phyloP scores from a whole-genome alignment of 1,140 invertebrate genomes.

The Scaptomyza montana region DNA sequence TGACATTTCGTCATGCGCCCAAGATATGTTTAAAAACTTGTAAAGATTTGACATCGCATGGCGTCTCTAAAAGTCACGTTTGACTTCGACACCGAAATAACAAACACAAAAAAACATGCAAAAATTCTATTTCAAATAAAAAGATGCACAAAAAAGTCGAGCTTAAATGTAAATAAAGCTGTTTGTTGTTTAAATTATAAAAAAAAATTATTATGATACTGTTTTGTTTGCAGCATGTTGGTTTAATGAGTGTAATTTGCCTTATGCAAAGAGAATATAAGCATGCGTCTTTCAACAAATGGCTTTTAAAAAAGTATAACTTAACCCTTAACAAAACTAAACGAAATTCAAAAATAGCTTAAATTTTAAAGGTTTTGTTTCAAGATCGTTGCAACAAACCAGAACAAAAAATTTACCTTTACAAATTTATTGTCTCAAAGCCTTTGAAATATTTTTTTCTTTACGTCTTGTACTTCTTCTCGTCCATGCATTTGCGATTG shows the following conservation, averaged over 20 bases:
- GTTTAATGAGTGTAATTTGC: too few relatives aligned
- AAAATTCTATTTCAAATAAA: not conserved
- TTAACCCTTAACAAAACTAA: too few relatives aligned
- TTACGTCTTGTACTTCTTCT: not conserved
- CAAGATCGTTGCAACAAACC: not conserved
- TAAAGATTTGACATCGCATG: conserved; percentile 12
- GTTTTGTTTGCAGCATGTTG: too few relatives aligned
- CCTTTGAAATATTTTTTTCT: conserved; percentile 2
- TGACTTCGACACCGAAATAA: not conserved
- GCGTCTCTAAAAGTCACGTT: conserved; percentile 24
- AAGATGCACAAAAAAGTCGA: not conserved
- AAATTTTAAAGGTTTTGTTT: not conserved
- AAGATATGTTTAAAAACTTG: conserved; percentile 22
- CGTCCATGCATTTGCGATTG: conserved; percentile 10
- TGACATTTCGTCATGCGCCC: conserved; percentile 60
- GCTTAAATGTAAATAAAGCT: too few relatives aligned
- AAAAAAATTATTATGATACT: too few relatives aligned
- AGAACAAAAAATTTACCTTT: not conserved
- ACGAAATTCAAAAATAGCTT: too few relatives aligned
- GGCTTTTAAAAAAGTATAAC: too few relatives aligned
- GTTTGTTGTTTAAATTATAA: too few relatives aligned
- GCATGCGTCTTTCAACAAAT: too few relatives aligned
- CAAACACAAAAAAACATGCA: conserved; percentile 10
- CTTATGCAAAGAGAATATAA: too few relatives aligned
- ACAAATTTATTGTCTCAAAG: not conserved